A percentile compares a stretch with the other conserved stretches of the same genome.
Evolutionary conservation across 1,140 invertebrate genomes (phyloP).

Genomic region (Ptiloglossa arizonensis): DNA sequence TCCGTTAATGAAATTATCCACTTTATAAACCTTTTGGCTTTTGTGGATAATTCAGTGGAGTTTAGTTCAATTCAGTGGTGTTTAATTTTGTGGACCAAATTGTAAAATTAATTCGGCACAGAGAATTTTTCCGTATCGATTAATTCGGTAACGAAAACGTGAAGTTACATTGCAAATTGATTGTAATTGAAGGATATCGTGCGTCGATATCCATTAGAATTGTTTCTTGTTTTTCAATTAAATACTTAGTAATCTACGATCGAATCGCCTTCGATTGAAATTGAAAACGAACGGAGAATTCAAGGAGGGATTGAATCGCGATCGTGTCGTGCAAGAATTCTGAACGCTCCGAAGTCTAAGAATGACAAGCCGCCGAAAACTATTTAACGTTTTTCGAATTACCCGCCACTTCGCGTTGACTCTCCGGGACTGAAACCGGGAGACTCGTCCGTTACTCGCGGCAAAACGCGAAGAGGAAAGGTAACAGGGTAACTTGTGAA

Average conservation of each 20-base stretch:
- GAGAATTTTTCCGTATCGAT: no score
- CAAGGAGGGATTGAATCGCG: neutral
- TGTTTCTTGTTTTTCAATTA: neutral
- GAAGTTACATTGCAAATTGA: no score
- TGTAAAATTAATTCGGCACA: no score
- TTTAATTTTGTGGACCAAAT: no score
- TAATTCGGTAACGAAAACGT: no score
- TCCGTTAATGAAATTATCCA: no score
- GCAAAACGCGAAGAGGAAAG: conserved; percentile 50
- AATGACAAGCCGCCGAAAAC: neutral
- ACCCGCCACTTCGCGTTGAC: conserved; percentile 31
- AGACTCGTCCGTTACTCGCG: conserved; percentile 51
- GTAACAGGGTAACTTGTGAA: conserved; percentile 72
- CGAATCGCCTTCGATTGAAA: neutral
- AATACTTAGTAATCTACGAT: neutral
- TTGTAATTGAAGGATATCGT: no score
- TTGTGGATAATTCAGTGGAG: no score
- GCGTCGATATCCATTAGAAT: neutral
- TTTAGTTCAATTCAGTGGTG: no score
- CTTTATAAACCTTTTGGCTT: no score
- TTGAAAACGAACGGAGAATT: neutral
- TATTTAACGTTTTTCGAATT: conserved; percentile 60
- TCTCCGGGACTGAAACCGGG: conserved; percentile 9
- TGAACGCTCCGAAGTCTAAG: no score
- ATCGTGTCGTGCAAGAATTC: neutral